A percentile compares a stretch with the other conserved stretches of the same genome.
Evolutionary conservation across 2,113 vertebrate species (phyloP).

Genomic region (Chiloscyllium plagiosum): DNA sequence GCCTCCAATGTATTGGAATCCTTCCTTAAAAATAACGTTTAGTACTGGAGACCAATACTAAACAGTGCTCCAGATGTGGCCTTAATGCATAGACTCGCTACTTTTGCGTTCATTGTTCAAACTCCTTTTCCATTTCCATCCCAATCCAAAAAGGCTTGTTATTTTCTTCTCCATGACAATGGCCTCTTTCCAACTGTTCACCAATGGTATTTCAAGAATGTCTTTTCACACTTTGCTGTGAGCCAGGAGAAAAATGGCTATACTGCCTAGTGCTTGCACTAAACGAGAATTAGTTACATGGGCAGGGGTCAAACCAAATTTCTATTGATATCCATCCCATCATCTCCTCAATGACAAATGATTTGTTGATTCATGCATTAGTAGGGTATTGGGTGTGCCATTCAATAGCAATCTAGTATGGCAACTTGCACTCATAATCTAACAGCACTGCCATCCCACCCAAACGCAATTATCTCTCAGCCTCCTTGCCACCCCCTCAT

Average conservation of each 20-base stretch:
- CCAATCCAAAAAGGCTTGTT: not conserved
- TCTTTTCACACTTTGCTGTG: not conserved
- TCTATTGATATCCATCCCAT: not conserved
- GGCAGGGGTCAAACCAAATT: not conserved
- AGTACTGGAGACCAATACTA: too few species aligned
- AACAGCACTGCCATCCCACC: not conserved
- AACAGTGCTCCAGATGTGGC: too few species aligned
- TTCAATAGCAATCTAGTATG: not conserved
- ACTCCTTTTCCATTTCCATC: not conserved
- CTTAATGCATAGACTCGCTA: too few species aligned
- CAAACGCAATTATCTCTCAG: too few species aligned
- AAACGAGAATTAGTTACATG: not conserved
- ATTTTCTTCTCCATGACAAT: not conserved
- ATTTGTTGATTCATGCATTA: not conserved
- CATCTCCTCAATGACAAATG: not conserved
- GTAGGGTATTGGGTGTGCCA: not conserved
- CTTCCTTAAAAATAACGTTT: not conserved
- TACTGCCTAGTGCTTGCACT: not conserved
- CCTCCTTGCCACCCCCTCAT: too few species aligned
- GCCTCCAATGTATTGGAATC: too few species aligned
- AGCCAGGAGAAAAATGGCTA: not conserved
- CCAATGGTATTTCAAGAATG: not conserved
- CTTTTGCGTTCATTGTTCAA: not conserved
- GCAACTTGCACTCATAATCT: not conserved
- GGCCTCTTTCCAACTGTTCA: not conserved